Percentiles rank a stretch among this genome's conserved stretches.
These are phyloP conservation scores for Chiloscyllium plagiosum DNA, from an alignment of 2,113 vertebrate genomes.

Conservation along the genomic window DNA sequence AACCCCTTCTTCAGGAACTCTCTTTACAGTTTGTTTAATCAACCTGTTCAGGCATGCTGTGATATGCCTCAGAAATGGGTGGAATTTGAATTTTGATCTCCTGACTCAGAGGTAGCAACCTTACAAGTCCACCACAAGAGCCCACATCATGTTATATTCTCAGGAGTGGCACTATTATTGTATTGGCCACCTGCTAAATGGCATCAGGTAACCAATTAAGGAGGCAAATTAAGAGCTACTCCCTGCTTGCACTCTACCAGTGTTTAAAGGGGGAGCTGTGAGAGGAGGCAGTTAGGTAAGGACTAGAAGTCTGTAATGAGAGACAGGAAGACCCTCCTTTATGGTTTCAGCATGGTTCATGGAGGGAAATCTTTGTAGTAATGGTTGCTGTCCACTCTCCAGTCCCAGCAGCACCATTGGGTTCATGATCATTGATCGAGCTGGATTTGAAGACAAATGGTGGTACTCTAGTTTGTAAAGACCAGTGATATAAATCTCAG, in stretches of 20 bases:
- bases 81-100: too few species aligned
- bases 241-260: too few species aligned
- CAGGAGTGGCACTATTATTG: not conserved
- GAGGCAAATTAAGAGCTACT: not conserved
- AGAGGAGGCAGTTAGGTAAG: not conserved
- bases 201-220: not conserved
- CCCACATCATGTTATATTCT: not conserved
- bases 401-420: too few species aligned
- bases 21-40: too few species aligned
- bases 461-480: not conserved
- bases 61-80: too few species aligned
- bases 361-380: not conserved
- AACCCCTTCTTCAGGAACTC: too few species aligned
- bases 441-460: not conserved
- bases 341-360: not conserved
- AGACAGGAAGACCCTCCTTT: not conserved
- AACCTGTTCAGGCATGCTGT: too few species aligned
- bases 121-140: too few species aligned
- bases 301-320: not conserved
- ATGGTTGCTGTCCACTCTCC: not conserved
- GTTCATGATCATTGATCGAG: too few species aligned
- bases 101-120: too few species aligned
- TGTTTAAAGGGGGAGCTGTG: not conserved
- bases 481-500: too few species aligned
- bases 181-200: not conserved